phyloP scores from a whole-genome alignment of 2,113 vertebrate species.

The Brachyhypopomus occidentalis region DNA sequence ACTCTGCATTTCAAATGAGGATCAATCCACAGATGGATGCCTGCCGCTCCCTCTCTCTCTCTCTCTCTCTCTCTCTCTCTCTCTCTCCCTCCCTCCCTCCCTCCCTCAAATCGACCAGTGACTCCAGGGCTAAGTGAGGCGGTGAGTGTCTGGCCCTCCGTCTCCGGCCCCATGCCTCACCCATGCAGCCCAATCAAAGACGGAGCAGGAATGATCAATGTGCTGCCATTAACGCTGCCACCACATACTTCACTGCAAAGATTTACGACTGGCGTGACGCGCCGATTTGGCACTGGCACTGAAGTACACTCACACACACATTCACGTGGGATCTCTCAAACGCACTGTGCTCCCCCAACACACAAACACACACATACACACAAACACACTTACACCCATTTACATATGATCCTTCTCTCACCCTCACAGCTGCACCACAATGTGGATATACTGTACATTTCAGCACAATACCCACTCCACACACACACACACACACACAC shows the following conservation, averaged over 20 bases:
- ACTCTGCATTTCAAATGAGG: constrained; percentile 50
- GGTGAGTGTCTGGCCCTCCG: constrained; percentile 25
- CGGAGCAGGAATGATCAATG: constrained; percentile 48
- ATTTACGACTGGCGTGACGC: constrained; percentile 50
- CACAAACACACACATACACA: not conserved
- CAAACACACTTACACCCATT: constrained; percentile 17
- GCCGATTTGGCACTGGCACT: constrained; percentile 43
- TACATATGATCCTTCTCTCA: constrained; percentile 7
- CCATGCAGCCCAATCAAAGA: constrained; percentile 39
- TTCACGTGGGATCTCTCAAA: no score
- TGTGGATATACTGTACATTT: constrained; percentile 23
- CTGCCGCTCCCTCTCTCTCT: not conserved
- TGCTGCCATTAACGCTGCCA: constrained; percentile 48
- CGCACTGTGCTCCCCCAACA: no score
- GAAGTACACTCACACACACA: constrained; percentile 23
- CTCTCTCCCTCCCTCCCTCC: not conserved
- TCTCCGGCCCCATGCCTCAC: constrained; percentile 30
- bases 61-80: constrained; percentile 10
- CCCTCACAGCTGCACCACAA: constrained; percentile 46
- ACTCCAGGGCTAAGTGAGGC: constrained; percentile 40
- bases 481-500: constrained; percentile 5
- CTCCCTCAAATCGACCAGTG: constrained; percentile 32
- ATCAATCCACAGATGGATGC: constrained; percentile 36
- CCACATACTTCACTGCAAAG: constrained; percentile 46
- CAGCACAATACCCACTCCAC: constrained; percentile 17